These are phyloP conservation scores for Poeciliopsis prolifica DNA, from an alignment of 2,113 vertebrate genomes.

Conservation along the genomic window DNA sequence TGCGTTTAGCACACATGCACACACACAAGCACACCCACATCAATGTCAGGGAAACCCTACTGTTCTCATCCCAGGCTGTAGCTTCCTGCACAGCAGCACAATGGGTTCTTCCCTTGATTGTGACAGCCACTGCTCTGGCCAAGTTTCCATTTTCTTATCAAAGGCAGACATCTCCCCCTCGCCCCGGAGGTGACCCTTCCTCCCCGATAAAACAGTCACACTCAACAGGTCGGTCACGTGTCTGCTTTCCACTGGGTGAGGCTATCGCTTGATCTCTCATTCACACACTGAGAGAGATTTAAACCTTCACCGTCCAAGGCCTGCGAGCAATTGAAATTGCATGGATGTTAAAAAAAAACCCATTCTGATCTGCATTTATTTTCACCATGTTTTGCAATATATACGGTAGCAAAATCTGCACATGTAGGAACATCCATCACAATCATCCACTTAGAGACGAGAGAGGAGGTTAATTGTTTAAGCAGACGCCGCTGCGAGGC, in stretches of 20 bases:
- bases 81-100: constrained; percentile 73
- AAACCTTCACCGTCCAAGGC: not conserved
- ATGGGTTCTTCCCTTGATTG: constrained; percentile 81
- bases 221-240: constrained; percentile 53
- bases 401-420: constrained; percentile 12
- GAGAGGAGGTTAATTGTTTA: constrained; percentile 32
- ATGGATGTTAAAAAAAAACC: not conserved
- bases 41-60: constrained; percentile 51
- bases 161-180: constrained; percentile 72
- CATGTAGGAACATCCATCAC: constrained; percentile 36
- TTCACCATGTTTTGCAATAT: constrained; percentile 5
- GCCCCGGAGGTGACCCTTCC: constrained; percentile 62
- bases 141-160: constrained; percentile 75
- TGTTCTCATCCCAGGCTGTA: constrained; percentile 64
- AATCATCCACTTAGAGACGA: constrained; percentile 43
- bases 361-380: constrained; percentile 11
- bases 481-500: constrained; percentile 46
- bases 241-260: constrained; percentile 37
- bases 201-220: constrained; percentile 52
- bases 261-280: constrained; percentile 11
- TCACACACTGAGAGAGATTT: constrained; percentile 4
- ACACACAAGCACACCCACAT: constrained; percentile 8
- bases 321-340: constrained; percentile 1
- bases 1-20: not conserved
- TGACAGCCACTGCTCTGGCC: constrained; percentile 63